Conservation (phyloP, 1,140 invertebrate genomes). For the Aphelenchoides besseyi region DNA sequence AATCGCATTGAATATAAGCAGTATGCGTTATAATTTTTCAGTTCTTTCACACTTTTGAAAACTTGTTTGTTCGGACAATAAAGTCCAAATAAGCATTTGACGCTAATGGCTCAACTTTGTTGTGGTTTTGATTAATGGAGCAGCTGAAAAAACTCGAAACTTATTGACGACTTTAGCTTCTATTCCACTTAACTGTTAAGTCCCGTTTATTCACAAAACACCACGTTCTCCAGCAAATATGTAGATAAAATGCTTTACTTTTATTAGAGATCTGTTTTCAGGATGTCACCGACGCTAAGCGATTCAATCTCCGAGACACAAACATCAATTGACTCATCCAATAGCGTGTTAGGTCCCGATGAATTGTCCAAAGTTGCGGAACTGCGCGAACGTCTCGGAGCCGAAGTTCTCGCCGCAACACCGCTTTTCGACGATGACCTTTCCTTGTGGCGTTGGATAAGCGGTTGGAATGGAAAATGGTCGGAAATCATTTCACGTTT, state of each 20-base stretch:
- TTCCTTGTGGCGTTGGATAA: slow-evolving; percentile 42
- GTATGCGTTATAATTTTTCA: too few species aligned
- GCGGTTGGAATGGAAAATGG: slow-evolving; percentile 35
- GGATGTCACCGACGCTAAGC: neutral
- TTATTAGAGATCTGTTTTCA: neutral
- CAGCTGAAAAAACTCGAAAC: neutral
- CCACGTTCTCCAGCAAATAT: too few species aligned
- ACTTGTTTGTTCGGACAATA: too few species aligned
- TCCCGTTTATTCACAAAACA: neutral
- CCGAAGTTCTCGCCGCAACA: neutral
- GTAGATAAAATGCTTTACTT: neutral
- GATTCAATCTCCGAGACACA: neutral
- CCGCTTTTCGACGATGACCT: slow-evolving; percentile 36
- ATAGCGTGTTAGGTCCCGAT: neutral
- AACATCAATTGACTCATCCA: neutral
- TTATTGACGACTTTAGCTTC: neutral
- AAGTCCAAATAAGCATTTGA: too few species aligned
- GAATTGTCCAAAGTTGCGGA: neutral
- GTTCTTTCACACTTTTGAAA: too few species aligned
- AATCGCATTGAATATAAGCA: too few species aligned
- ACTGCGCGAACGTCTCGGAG: slow-evolving; percentile 11
- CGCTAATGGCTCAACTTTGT: too few species aligned
- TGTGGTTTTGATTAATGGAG: too few species aligned
- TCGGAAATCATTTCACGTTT: slow-evolving; percentile 21
- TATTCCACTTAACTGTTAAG: neutral